Conservation (phyloP, 2,113 vertebrate species). For the Suncus etruscus region DNA sequence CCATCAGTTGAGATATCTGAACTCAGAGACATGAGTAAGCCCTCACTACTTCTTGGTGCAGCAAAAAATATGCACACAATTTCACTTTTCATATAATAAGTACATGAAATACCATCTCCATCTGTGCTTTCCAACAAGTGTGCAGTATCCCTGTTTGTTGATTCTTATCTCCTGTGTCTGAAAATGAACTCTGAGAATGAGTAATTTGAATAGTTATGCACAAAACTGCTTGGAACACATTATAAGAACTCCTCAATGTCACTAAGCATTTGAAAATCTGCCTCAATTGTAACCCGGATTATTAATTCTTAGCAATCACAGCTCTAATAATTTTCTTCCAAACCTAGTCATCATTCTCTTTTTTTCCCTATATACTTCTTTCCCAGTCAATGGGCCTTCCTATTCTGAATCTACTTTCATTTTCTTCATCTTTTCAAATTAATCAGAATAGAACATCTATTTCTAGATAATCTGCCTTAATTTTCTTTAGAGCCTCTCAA, state of each 20-base stretch:
- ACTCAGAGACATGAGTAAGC: too few relatives aligned
- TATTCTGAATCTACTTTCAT: constrained; percentile 14
- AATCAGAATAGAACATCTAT: constrained; percentile 58
- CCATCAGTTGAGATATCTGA: too few relatives aligned
- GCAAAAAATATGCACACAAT: not conserved
- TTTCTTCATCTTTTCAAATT: constrained; percentile 62
- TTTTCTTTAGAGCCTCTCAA: constrained; percentile 38
- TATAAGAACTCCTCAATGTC: not conserved
- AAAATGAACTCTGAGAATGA: not conserved
- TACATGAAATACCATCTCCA: not conserved
- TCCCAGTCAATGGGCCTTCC: not conserved
- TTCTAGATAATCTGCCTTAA: constrained; percentile 59
- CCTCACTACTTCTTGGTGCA: too few relatives aligned
- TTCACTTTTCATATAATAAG: not conserved
- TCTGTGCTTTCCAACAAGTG: not conserved
- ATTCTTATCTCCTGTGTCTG: not conserved
- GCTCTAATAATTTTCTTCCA: constrained; percentile 23
- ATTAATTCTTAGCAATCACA: constrained; percentile 8
- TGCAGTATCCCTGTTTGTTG: not conserved
- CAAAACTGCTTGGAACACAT: not conserved
- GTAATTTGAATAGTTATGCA: not conserved
- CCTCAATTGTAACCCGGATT: not conserved
- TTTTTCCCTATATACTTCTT: constrained; percentile 12
- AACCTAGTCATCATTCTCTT: not conserved
- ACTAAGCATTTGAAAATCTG: not conserved